phyloP scores from a whole-genome alignment of 2,888 invertebrate species.

The Epirrhoe tristata region DNA sequence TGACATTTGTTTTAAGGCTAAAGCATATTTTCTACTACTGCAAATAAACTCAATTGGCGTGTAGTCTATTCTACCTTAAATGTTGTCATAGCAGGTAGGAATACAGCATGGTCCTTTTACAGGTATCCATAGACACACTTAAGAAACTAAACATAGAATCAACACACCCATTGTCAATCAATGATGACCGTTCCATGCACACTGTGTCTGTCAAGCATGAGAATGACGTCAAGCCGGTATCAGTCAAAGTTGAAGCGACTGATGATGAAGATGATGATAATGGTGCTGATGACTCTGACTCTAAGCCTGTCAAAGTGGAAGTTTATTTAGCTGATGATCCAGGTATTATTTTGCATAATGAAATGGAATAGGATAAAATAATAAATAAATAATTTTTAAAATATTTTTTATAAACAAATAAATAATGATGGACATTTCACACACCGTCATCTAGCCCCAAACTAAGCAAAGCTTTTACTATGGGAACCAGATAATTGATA shows the following conservation, averaged over 20 bases:
- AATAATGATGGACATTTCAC: no score
- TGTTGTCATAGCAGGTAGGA: background rate
- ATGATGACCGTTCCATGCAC: background rate
- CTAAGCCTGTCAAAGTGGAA: constrained; percentile 14
- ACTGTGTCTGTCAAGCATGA: background rate
- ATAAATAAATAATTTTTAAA: no score
- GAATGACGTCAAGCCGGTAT: background rate
- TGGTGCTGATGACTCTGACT: background rate
- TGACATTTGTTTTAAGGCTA: no score
- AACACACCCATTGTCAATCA: background rate
- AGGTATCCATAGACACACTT: constrained; percentile 10
- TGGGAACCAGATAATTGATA: no score
- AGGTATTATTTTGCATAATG: background rate
- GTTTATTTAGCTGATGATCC: background rate
- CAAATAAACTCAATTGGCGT: no score
- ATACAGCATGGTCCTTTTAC: background rate
- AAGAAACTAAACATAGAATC: constrained; percentile 2
- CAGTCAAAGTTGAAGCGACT: background rate
- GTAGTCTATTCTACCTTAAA: no score
- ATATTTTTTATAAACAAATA: no score
- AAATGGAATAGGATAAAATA: no score
- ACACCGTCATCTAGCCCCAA: no score
- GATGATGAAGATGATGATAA: background rate
- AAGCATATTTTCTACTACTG: no score
- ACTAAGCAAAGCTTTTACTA: no score